Evolutionary conservation across 2,113 vertebrate species (phyloP).

Genomic region (Cavia porcellus): DNA sequence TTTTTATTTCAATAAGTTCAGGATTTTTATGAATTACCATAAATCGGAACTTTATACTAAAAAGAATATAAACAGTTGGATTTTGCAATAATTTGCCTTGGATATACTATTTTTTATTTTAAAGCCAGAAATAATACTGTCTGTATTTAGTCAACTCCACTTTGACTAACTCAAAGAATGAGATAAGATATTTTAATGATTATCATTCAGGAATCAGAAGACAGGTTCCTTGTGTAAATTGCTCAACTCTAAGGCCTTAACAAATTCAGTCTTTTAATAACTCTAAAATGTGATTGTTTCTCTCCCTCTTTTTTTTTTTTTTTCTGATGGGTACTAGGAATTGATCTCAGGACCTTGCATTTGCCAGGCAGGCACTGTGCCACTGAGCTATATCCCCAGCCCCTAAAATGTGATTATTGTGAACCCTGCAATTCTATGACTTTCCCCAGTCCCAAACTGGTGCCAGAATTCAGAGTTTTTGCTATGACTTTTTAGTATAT

Average conservation of each 20-base stretch:
- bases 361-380: too few species aligned
- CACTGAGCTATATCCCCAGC: too few species aligned
- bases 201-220: background rate
- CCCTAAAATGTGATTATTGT: background rate
- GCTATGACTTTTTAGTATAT: background rate
- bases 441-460: background rate
- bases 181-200: constrained; percentile 37
- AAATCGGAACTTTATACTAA: constrained; percentile 53
- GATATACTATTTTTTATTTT: constrained; percentile 47
- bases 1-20: constrained; percentile 38
- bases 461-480: background rate
- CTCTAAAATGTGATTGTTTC: background rate
- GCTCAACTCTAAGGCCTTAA: background rate
- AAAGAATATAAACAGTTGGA: constrained; percentile 23
- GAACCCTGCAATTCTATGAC: background rate
- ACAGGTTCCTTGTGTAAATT: background rate
- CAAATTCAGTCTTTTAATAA: background rate
- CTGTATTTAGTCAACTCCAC: constrained; percentile 44
- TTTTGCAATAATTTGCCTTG: constrained; percentile 59
- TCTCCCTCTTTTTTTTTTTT: too few species aligned
- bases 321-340: too few species aligned
- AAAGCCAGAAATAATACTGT: constrained; percentile 25
- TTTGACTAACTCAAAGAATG: constrained; percentile 46
- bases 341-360: too few species aligned
- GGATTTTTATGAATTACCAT: constrained; percentile 52